Evolutionary conservation across 1,140 invertebrate genomes (phyloP).

Genomic region (Chionoecetes opilio): DNA sequence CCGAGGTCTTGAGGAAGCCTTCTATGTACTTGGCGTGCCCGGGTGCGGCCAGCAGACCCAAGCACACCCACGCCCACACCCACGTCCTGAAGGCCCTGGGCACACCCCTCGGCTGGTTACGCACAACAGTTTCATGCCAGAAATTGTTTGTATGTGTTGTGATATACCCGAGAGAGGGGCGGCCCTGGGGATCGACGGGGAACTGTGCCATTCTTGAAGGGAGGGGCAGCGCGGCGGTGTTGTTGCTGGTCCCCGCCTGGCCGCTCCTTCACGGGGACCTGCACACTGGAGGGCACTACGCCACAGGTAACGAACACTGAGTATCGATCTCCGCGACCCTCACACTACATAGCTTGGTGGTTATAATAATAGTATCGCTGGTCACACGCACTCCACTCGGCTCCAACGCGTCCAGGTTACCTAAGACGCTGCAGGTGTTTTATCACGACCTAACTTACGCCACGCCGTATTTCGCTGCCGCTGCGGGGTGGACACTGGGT

Average conservation of each 20-base stretch:
- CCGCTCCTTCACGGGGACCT: background rate
- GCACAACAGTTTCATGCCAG: background rate
- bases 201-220: background rate
- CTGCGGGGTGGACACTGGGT: too few relatives aligned
- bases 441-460: too few relatives aligned
- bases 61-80: background rate
- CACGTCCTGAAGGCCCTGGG: background rate
- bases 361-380: too few relatives aligned
- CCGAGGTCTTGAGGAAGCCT: constrained; percentile 50
- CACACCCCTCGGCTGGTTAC: background rate
- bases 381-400: background rate
- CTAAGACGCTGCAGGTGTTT: too few relatives aligned
- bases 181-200: background rate
- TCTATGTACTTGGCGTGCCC: constrained; percentile 30
- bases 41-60: background rate
- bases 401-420: background rate
- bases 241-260: background rate
- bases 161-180: background rate
- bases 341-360: background rate
- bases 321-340: background rate
- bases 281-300: background rate
- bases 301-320: background rate
- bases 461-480: too few relatives aligned
- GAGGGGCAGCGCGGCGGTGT: background rate
- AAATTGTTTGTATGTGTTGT: background rate